Percentiles rank a stretch among this genome's conserved stretches.
phyloP scores from a whole-genome alignment of 2,113 vertebrate genomes.

The Ammodytes dubius region DNA sequence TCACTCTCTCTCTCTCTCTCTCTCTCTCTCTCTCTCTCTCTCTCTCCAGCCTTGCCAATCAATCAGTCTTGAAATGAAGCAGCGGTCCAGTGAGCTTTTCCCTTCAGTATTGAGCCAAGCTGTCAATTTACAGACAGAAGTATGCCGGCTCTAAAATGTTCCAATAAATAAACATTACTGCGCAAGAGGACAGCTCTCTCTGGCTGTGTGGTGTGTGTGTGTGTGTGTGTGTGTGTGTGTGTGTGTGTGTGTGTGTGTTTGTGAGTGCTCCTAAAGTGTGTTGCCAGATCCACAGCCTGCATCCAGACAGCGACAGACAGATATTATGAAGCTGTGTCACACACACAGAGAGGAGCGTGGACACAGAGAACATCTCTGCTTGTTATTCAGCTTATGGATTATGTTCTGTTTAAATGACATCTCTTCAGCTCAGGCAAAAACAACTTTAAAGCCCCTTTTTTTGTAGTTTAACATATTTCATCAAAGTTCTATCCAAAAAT shows the following conservation, averaged over 20 bases:
- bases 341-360: slow-evolving; percentile 43
- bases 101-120: slow-evolving; percentile 62
- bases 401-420: slow-evolving; percentile 81
- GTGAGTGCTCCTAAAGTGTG: slow-evolving; percentile 16
- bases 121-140: slow-evolving; percentile 74
- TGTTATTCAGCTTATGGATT: slow-evolving; percentile 81
- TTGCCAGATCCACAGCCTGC: slow-evolving; percentile 71
- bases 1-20: too few species aligned
- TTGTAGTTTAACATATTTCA: slow-evolving; percentile 69
- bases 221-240: slow-evolving; percentile 20
- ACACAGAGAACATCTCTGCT: slow-evolving; percentile 67
- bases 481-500: slow-evolving; percentile 66
- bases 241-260: slow-evolving; percentile 22
- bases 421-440: slow-evolving; percentile 71
- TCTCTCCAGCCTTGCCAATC: slow-evolving; percentile 51
- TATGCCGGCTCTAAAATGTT: slow-evolving; percentile 67
- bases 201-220: slow-evolving; percentile 30
- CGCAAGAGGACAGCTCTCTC: slow-evolving; percentile 60
- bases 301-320: slow-evolving; percentile 75
- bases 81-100: slow-evolving; percentile 53
- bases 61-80: slow-evolving; percentile 61
- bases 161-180: slow-evolving; percentile 74
- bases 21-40: background rate
- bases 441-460: slow-evolving; percentile 75
- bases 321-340: slow-evolving; percentile 73